Percentiles rank a stretch among this genome's conserved stretches.
These are phyloP conservation scores for Synanthedon myopaeformis DNA, from an alignment of 2,888 invertebrate species.

Conservation along the genomic window DNA sequence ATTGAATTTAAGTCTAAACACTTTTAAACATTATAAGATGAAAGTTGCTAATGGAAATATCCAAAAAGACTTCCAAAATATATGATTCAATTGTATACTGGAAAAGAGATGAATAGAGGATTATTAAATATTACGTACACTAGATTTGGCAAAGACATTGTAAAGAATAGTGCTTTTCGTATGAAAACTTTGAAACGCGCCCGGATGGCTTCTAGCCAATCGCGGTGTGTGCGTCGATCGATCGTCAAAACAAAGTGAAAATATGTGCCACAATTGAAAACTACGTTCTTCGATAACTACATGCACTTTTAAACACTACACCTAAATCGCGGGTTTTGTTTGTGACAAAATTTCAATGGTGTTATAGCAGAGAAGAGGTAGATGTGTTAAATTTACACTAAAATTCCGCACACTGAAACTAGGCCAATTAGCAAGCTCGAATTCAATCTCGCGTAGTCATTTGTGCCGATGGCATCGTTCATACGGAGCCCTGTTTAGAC, in stretches of 20 bases:
- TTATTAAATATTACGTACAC: conserved; percentile 23
- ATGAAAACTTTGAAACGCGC: too few species aligned
- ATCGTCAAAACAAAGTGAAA: not conserved
- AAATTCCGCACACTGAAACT: too few species aligned
- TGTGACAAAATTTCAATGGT: too few species aligned
- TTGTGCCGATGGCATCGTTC: too few species aligned
- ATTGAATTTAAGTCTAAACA: conserved; percentile 30
- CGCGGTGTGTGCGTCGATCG: too few species aligned
- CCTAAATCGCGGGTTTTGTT: not conserved
- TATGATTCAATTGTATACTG: conserved; percentile 39
- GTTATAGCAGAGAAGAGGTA: too few species aligned
- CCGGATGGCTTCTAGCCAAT: too few species aligned
- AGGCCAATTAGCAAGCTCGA: too few species aligned
- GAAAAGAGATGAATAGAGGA: conserved; percentile 25
- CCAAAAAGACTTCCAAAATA: conserved; percentile 58
- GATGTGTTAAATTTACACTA: too few species aligned
- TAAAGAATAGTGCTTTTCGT: conserved; percentile 2
- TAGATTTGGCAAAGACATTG: conserved; percentile 35
- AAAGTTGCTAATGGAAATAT: conserved; percentile 54
- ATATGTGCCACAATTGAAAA: not conserved
- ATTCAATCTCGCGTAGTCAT: too few species aligned
- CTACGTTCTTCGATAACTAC: not conserved
- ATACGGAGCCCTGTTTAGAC: too few species aligned
- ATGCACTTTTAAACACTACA: not conserved
- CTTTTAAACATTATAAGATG: conserved; percentile 21